A percentile compares a stretch with the other conserved stretches of the same genome.
Evolutionary conservation across 1,140 invertebrate genomes (phyloP).

Genomic region (Bombus waltoni): DNA sequence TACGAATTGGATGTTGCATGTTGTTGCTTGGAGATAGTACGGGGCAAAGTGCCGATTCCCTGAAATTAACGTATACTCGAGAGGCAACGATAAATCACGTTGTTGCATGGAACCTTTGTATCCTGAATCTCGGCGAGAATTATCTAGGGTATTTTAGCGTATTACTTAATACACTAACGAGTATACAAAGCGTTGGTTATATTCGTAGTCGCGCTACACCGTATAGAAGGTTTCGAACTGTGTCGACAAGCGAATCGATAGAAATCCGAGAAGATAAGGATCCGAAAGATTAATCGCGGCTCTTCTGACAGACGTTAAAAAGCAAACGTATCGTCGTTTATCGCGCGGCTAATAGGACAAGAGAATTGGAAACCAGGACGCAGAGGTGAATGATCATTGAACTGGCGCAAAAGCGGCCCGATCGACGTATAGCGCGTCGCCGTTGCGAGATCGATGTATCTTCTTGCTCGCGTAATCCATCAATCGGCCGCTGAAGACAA

Average conservation of each 20-base stretch:
- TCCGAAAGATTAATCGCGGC: too few species aligned
- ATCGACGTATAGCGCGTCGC: not conserved
- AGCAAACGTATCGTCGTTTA: not conserved
- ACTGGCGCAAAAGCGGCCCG: not conserved
- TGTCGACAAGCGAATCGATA: not conserved
- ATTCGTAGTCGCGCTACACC: not conserved
- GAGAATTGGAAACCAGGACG: not conserved
- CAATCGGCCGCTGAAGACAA: constrained; percentile 49
- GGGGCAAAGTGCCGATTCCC: constrained; percentile 28
- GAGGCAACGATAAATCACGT: constrained; percentile 23
- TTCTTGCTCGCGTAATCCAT: constrained; percentile 49
- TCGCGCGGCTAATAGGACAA: not conserved
- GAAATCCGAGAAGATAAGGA: not conserved
- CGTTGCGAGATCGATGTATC: constrained; percentile 29
- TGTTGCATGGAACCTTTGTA: not conserved
- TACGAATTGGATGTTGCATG: not conserved
- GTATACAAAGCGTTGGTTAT: not conserved
- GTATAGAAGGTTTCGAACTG: not conserved
- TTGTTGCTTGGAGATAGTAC: not conserved
- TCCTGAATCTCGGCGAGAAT: too few species aligned
- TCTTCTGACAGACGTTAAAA: not conserved
- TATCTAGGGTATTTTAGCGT: too few species aligned
- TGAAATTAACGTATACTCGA: constrained; percentile 6
- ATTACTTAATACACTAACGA: not conserved
- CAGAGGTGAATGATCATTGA: constrained; percentile 22